phyloP scores from a whole-genome alignment of 2,113 vertebrate genomes.

The Cricetomys ansorgei region DNA sequence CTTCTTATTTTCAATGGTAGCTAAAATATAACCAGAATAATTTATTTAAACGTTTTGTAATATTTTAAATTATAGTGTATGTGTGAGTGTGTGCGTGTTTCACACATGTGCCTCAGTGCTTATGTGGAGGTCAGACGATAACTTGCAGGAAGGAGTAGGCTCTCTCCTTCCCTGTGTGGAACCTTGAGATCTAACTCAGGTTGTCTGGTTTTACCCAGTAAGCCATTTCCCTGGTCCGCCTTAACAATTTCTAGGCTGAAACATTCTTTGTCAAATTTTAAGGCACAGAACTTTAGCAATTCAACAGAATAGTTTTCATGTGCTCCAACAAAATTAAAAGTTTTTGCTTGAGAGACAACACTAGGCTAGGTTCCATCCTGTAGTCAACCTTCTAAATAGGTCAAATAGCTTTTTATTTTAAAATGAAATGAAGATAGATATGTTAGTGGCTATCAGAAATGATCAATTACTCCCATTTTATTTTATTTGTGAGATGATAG shows the following conservation, averaged over 20 bases:
- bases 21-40: not conserved
- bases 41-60: not conserved
- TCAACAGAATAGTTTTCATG: not conserved
- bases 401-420: conserved; percentile 17
- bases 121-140: not conserved
- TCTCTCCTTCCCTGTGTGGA: not conserved
- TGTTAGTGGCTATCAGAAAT: no score
- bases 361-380: not conserved
- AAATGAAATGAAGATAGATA: not conserved
- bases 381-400: not conserved
- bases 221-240: not conserved
- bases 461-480: not conserved
- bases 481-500: not conserved
- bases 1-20: not conserved
- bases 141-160: not conserved
- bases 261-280: not conserved
- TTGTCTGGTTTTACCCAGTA: not conserved
- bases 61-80: no score
- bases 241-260: conserved; percentile 4
- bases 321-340: conserved; percentile 10
- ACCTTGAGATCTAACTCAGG: not conserved
- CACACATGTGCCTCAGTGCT: not conserved
- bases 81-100: no score
- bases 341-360: conserved; percentile 12
- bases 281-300: not conserved